These are phyloP conservation scores for Sciurus vulgaris DNA, from an alignment of 2,797 vertebrate genomes.

Conservation along the genomic window DNA sequence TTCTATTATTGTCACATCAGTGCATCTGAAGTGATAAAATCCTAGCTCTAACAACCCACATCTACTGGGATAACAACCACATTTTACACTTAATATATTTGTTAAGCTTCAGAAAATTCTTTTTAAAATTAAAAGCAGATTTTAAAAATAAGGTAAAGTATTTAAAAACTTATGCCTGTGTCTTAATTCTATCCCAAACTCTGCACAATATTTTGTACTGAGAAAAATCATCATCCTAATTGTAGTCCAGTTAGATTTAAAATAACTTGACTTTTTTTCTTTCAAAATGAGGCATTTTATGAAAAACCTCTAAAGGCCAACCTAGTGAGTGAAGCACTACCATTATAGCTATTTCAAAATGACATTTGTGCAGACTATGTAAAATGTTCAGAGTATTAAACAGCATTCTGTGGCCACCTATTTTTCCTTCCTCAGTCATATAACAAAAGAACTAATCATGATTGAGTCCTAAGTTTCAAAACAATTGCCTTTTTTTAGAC, in stretches of 20 bases:
- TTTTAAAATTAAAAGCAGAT: constrained; percentile 53
- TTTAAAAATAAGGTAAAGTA: background rate
- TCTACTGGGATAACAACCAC: background rate
- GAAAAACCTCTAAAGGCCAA: constrained; percentile 46
- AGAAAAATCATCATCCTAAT: constrained; percentile 60
- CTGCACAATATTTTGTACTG: constrained; percentile 9
- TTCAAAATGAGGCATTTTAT: constrained; percentile 65
- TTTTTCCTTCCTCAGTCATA: constrained; percentile 62
- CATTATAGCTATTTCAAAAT: constrained; percentile 64
- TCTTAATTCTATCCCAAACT: constrained; percentile 55
- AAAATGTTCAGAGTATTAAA: constrained; percentile 62
- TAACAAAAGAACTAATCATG: constrained; percentile 55
- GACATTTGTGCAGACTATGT: constrained; percentile 64
- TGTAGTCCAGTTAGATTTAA: constrained; percentile 41
- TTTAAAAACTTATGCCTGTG: background rate
- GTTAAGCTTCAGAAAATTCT: background rate
- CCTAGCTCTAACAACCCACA: background rate
- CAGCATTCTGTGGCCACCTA: constrained; percentile 13
- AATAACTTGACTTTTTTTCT: constrained; percentile 48
- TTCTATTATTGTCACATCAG: background rate
- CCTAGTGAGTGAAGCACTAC: constrained; percentile 13
- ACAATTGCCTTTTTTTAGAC: background rate
- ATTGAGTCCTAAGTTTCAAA: background rate
- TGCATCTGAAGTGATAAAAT: constrained; percentile 23
- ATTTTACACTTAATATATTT: background rate